A percentile compares a stretch with the other conserved stretches of the same genome.
phyloP scores from a whole-genome alignment of 35 echinoderm and acorn worm species.

The Patiria miniata region DNA sequence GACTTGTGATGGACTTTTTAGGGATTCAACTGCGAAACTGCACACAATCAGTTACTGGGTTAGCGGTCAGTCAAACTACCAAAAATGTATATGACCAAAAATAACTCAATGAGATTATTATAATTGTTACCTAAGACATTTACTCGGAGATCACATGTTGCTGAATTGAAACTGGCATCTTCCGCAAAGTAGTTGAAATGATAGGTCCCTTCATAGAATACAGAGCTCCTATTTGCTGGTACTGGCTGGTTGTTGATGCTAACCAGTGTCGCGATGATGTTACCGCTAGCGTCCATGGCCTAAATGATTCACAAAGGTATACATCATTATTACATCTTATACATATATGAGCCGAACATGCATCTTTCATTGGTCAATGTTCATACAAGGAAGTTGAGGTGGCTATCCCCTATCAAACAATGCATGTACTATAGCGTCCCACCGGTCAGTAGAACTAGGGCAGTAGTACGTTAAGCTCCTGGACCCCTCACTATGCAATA shows the following conservation, averaged over 20 bases:
- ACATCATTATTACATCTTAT: too few relatives aligned
- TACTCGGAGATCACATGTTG: background rate
- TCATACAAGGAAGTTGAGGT: too few relatives aligned
- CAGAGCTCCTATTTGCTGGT: conserved; percentile 9
- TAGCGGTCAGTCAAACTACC: background rate
- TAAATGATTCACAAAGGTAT: background rate
- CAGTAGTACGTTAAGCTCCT: too few relatives aligned
- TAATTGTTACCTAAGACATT: background rate
- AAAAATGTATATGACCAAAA: too few relatives aligned
- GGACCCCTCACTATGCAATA: too few relatives aligned
- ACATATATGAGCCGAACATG: too few relatives aligned
- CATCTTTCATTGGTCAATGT: too few relatives aligned
- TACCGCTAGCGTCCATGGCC: background rate
- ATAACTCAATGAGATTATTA: too few relatives aligned
- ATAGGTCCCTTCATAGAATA: background rate
- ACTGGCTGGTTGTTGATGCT: background rate
- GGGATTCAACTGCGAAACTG: background rate
- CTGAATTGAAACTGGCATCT: background rate
- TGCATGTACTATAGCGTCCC: too few relatives aligned
- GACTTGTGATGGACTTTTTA: background rate
- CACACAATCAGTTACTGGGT: background rate
- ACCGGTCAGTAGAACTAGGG: too few relatives aligned
- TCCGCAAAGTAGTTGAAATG: background rate
- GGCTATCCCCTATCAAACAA: too few relatives aligned
- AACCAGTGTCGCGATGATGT: background rate